Evolutionary conservation across 1,140 invertebrate genomes (phyloP), one percentile per base, ranked within the genome.

Genomic region (Acyrthosiphon pisum): DNA sequence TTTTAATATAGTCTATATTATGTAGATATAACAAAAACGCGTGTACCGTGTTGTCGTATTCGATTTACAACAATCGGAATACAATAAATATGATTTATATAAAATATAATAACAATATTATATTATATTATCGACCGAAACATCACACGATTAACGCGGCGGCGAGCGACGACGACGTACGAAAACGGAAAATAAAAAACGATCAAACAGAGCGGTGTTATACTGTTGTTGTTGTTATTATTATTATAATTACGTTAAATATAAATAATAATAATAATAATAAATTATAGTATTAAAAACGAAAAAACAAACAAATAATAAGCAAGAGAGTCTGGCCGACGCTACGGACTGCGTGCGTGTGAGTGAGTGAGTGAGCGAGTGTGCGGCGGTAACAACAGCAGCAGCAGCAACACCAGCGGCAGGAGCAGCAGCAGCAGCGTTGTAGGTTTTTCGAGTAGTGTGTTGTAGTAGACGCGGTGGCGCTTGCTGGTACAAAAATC

Each of bases 401-500:
- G 41, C 83, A 14, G 23, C 83, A 84, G 84, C 84, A 44, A 26
- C 84, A 84, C 6, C 81, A 44, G 37, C 83, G 41, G 81, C 81
- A 26, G 81, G 2, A 44, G 44, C 26, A 48, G 86, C 30, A 56
- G 50, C 50, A 53, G 89, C 89, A 30, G 89, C 56, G 89, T 90
- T 90, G 89, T 90, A 90, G 53, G 53, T 90, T 90, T 90, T 90
- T 90, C 89, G 50, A 41, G 53, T 56, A 41, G 88, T 90, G 48
- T 87, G 86, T 48, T 94, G 93, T 84, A 94, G 94, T 87, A 94
- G 94, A 95, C 94, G 94, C 90, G 94, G 90, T 93, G 90, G 93
- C 95, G 95, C 95, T 95, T 95, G 95, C 94, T 94, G 95, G 95
- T 95, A 95, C 95, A 95, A 94, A 94, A 93, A 94, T 94, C 94